Evolutionary conservation across 64 coral and sea anemone genomes (phyloP), one percentile per base, ranked within the genome.

Genomic region (Anthopleura sola): DNA sequence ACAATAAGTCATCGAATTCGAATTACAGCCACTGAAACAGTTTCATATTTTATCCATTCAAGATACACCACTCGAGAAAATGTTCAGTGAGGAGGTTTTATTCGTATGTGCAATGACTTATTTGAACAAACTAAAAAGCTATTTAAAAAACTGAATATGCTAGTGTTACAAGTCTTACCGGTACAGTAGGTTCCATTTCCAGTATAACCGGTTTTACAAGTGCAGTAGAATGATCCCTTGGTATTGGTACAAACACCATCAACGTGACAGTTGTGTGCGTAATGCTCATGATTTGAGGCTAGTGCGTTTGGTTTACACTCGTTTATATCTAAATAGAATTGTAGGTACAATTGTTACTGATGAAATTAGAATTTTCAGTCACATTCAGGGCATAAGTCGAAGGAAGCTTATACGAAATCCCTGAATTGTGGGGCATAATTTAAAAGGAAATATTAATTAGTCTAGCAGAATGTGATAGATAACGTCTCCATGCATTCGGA

Each of bases 161-260:
- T 36, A 77, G 40, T 44, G 6, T 66, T 28, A 6, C n/a, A 66
- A 29, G 75, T 56, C 88, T 90, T 90, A 90, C 88, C 88, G 29
- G 83, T 64, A 64, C 88, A 90, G 19, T 39, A 60, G 21, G 55
- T 81, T 82, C 90, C 90, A 49, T 92, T 87, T 8, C 90, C 90
- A 6, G 85, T 83, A 83, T 92, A 86, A 69, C 90, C 90, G 34
- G 18, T 56, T 47, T 86, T 54, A 84, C 90, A 92, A 20, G 78
- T 92, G 40, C 90, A 92, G 50, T 75, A 55, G 33, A 85, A 92
- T 3, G 90, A 92, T n/a, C 90, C 90, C 12, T 87, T 75, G 20
- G 85, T 92, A 17, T 92, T 92, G 51, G 40, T 92, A 31, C 90
- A 92, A 19, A 82, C 0, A 40, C 46, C 85, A 60, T 82, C 78